Evolutionary conservation across 1,140 invertebrate species (phyloP), one percentile per base, ranked within the genome.

Genomic region (Portunus trituberculatus): DNA sequence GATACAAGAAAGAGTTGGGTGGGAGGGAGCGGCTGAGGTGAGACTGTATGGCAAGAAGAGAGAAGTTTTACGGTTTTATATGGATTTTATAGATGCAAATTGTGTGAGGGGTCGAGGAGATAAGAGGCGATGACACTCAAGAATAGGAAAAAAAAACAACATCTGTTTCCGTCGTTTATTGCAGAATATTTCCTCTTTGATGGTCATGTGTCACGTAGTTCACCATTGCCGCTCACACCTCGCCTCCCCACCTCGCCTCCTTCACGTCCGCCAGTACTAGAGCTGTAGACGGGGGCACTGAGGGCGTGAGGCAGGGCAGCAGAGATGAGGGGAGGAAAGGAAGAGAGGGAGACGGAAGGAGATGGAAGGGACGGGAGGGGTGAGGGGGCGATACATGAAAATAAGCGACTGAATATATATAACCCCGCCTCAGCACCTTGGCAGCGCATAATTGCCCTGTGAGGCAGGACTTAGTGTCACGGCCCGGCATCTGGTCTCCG

Each of bases 401-500:
- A 76, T 76, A 76, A 76, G 67, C 16, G 93, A 7, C 39, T 39
- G 90, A 67, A 94, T 89, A 90, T 94, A 94, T 94, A 94, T 94
- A 94, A 90, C 89, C 39, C 93, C 88, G 67, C 83, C 88, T 94
- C 87, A 94, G 93, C 93, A 94, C 93, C 87, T 94, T 94, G 93
- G 93, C 93, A 94, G 87, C 93, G 88, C 52, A 94, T 94, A 94
- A 94, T 94, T 91, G 93, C 93, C 59, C 93, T 82, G 59, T 90
- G 52, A 90, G 93, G 48, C 93, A 83, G 87, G 89, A 94, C 93
- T 94, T 90, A 94, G 93, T 94, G 93, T 94, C 93, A 94, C 29
- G 88, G 39, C 12, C n/a, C 48, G 88, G 93, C 93, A 94, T 94
- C 93, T 94, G 93, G 93, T 67, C 90, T 91, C 67, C 90, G 93